Evolutionary conservation across 1,140 invertebrate genomes (phyloP), one percentile per base, ranked within the genome.

Genomic region (Lethocerus indicus): DNA sequence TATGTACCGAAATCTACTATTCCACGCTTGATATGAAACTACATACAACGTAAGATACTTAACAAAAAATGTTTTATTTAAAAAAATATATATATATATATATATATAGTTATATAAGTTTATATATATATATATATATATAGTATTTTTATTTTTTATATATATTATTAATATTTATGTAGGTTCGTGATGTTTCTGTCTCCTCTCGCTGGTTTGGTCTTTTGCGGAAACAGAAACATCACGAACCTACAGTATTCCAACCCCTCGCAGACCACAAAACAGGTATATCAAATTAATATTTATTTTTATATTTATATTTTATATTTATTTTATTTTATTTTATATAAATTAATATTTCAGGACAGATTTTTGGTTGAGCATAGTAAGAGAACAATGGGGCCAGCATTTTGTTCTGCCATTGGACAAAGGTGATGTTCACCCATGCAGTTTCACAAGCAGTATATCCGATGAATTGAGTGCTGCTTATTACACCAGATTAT

Each of bases 11-110:
- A 62, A 61, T 97, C 0, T 95, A 91, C 62, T 61, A 83, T 1
- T 78, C 83, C 29, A 75, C 78, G 49, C 65, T 92, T n/a, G 92
- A 97, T 67, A 65, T 97, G 26, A 77, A 89, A 63, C 59, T 93
- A 16, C 75, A 93, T 64, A 72, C 76, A 35, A 74, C 68, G 61
- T 82, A 74, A 64, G 62, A 61, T 43, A 29, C 29, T 41, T n/a
- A n/a, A n/a, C n/a, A n/a, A n/a, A n/a, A n/a, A n/a, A n/a, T n/a
- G n/a, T n/a, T n/a, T n/a, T n/a, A n/a, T n/a, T n/a, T n/a, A n/a
- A n/a, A n/a, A n/a, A n/a, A n/a, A n/a, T n/a, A n/a, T n/a, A n/a
- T n/a, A n/a, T n/a, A n/a, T n/a, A n/a, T n/a, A n/a, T n/a, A n/a
- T n/a, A n/a, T n/a, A n/a, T n/a, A n/a, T n/a, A n/a, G n/a, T n/a